Conservation (phyloP, 2,888 invertebrate genomes). For the Chrysodeixis includens region DNA sequence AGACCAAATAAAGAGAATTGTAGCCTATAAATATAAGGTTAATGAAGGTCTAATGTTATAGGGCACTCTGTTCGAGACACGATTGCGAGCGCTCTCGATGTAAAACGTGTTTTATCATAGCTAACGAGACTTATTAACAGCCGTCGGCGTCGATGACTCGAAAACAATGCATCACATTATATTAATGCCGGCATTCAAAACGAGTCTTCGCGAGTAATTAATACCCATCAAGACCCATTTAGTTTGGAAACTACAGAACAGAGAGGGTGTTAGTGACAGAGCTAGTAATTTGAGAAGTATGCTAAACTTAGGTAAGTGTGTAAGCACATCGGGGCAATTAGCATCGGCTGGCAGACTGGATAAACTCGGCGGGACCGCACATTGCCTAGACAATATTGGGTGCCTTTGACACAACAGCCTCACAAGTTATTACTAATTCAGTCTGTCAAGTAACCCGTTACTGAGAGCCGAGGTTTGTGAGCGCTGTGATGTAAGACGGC, state of each 20-base stretch:
- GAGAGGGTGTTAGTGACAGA: conserved; percentile 35
- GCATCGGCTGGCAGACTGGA: conserved; percentile 21
- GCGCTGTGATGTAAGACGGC: conserved; percentile 19
- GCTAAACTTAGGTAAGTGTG: conserved; percentile 32
- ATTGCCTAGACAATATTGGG: conserved; percentile 47
- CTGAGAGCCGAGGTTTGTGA: conserved; percentile 26
- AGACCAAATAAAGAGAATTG: conserved; percentile 44
- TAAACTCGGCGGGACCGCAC: conserved; percentile 40
- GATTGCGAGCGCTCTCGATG: conserved; percentile 10
- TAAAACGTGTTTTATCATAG: conserved; percentile 23
- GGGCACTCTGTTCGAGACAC: conserved; percentile 27
- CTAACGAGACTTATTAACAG: conserved; percentile 41
- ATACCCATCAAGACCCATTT: conserved; percentile 40
- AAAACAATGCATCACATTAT: conserved; percentile 35
- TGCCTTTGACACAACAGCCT: conserved; percentile 49
- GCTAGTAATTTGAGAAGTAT: conserved; percentile 42
- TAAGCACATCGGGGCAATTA: conserved; percentile 30
- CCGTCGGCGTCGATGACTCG: conserved; percentile 26
- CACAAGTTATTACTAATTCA: conserved; percentile 56
- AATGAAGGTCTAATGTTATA: conserved; percentile 37
- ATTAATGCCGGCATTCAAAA: conserved; percentile 31
- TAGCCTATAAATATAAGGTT: conserved; percentile 38
- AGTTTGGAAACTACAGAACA: conserved; percentile 42
- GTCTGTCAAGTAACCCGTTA: conserved; percentile 41
- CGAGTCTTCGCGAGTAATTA: conserved; percentile 42